Evolutionary conservation across 2,797 vertebrate genomes (phyloP), one percentile per base, ranked within the genome.

Genomic region (Denticeps clupeoides): DNA sequence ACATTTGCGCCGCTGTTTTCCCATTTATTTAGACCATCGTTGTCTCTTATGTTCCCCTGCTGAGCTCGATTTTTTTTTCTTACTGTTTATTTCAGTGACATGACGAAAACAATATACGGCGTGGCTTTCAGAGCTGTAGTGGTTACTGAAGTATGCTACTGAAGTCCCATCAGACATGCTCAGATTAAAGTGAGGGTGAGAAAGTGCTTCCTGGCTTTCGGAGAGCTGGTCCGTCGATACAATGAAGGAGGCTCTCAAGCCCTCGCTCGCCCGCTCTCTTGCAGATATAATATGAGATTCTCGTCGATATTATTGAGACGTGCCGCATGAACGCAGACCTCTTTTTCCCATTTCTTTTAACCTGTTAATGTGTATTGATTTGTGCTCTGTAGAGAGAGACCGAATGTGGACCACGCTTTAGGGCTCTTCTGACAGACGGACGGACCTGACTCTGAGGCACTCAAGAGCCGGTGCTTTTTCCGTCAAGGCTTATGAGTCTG

Each of bases 341-440:
- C 4, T 73, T 64, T 51, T 18, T 77, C 65, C 47, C 43, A 40
- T 60, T 57, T 81, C 59, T 81, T 82, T 82, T 64, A 76, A 80
- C 74, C 64, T 56, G 57, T 80, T 90, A 84, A 89, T 89, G 81
- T 77, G 62, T 87, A 90, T 90, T 82, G 88, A 93, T 87, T 82
- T 45, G 37, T 49, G 32, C 45, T 68, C 43, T 64, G 46, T 41
- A 35, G 62, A 58, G 44, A 45, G 35, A 22, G 29, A 16, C 42
- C 10, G 45, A 60, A 56, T 59, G 53, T 13, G 26, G 57, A 22
- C 38, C 29, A 16, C 44, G 53, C 55, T 58, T 48, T 40, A 53
- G 58, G 53, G 47, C 47, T 49, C 35, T 56, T 64, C 46, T 62
- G 28, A 53, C 51, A 38, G 45, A 53, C 46, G 49, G 41, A 16